Evolutionary conservation across 1,140 invertebrate genomes (phyloP), one percentile per base, ranked within the genome.

Genomic region (Drosophila teissieri): DNA sequence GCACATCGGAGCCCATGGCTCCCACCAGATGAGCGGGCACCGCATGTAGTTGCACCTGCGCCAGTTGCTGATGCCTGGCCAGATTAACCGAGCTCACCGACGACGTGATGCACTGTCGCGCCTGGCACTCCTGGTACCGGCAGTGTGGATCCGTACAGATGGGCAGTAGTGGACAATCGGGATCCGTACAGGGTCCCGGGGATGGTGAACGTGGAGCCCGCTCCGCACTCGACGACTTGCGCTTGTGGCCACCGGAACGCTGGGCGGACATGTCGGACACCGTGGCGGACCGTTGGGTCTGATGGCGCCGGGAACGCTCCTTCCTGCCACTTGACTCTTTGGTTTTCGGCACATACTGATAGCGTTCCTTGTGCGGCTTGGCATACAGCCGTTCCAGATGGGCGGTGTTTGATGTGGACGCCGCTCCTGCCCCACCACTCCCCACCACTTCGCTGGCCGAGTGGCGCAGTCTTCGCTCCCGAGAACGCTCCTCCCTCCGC

Each of bases 91-190:
- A 90, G 40, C 84, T 91, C 3, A 83, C 77, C 7, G 86, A 89
- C 15, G 90, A 81, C 45, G 84, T 91, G 15, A 83, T 63, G 45
- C 89, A 77, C 19, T 80, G 89, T 2, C 70, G 51, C 27, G 64
- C 70, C 54, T 90, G 84, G 51, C 90, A 92, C 54, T 92, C 91
- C 36, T 82, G 81, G 53, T 82, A 90, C 24, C 91, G 78, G 73
- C 92, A 92, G 42, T 92, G 84, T 8, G 92, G 91, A 80, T 92
- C 91, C 12, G 91, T 92, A 73, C 92, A 92, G 40, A 92, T 92
- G 53, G 92, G 91, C 68, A 92, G 70, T 55, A 92, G 61, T 45
- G 90, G 91, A 57, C 92, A 92, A 56, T 79, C 64, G 48, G 92
- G 92, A 85, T 92, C 92, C 4, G 80, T 92, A 72, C 92, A 92